Evolutionary conservation across 2,888 invertebrate genomes (phyloP).

Genomic region (Corbicula japonica): DNA sequence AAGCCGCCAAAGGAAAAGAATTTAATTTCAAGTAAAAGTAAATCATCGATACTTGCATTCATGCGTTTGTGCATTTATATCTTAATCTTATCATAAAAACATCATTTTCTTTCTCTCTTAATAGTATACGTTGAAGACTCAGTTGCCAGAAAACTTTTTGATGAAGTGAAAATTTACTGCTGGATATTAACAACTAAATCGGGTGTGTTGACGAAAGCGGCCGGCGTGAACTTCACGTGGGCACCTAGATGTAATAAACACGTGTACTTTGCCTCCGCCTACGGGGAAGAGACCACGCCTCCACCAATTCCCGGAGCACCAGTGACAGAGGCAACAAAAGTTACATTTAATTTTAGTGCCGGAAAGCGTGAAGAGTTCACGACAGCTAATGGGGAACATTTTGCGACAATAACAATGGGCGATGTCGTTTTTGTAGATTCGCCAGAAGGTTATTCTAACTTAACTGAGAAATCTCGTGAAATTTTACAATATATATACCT

Average conservation of each 20-base stretch:
- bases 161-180: conserved; percentile 58
- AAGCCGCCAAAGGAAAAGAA: no score
- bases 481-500: conserved; percentile 54
- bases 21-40: no score
- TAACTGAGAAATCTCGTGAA: conserved; percentile 60
- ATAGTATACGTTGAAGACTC: conserved; percentile 60
- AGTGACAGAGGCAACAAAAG: conserved; percentile 10
- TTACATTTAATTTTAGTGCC: conserved; percentile 42
- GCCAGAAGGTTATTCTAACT: conserved; percentile 62
- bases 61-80: no score
- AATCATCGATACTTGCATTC: no score
- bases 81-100: no score
- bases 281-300: conserved; percentile 41
- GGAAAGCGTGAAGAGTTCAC: conserved; percentile 50
- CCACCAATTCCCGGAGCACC: conserved; percentile 28
- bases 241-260: conserved; percentile 65
- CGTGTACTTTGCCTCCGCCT: conserved; percentile 60
- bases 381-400: conserved; percentile 48
- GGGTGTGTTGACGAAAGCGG: conserved; percentile 54
- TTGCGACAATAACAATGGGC: conserved; percentile 54
- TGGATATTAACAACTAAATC: conserved; percentile 63
- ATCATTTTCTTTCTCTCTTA: no score
- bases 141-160: conserved; percentile 33
- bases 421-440: conserved; percentile 63
- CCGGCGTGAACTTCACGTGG: conserved; percentile 65